phyloP scores from a whole-genome alignment of 2,797 vertebrate species.

The Danio albolineatus region DNA sequence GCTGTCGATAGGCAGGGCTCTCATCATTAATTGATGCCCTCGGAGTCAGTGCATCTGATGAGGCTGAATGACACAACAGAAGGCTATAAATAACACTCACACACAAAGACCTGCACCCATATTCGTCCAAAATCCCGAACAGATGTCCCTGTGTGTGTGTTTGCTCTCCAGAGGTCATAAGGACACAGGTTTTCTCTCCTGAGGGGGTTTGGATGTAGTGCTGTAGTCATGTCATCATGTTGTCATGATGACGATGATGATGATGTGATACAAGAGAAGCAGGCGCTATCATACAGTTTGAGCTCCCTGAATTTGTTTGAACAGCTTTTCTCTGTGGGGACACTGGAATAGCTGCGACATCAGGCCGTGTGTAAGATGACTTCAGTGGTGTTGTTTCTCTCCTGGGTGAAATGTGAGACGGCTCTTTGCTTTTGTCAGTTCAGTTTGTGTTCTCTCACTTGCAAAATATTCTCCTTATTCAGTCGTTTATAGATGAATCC shows the following conservation, averaged over 20 bases:
- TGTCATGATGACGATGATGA: slow-evolving; percentile 4
- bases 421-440: slow-evolving; percentile 9
- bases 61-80: background rate
- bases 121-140: background rate
- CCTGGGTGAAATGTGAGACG: slow-evolving; percentile 31
- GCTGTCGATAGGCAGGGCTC: slow-evolving; percentile 1
- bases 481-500: slow-evolving; percentile 1
- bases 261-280: background rate
- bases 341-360: slow-evolving; percentile 30
- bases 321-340: background rate
- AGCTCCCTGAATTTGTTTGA: slow-evolving; percentile 1
- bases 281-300: background rate
- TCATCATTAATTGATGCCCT: slow-evolving; percentile 9
- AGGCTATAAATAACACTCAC: background rate
- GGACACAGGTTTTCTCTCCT: slow-evolving; percentile 2
- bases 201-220: slow-evolving; percentile 7
- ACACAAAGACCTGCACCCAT: background rate
- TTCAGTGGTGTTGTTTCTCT: slow-evolving; percentile 34
- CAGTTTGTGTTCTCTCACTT: slow-evolving; percentile 10
- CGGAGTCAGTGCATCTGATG: background rate
- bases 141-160: slow-evolving; percentile 17
- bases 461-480: slow-evolving; percentile 1
- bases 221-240: slow-evolving; percentile 10
- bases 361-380: slow-evolving; percentile 23
- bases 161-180: slow-evolving; percentile 42